Evolutionary conservation across 2,797 vertebrate genomes (phyloP).

Genomic region (Eurystomus glaucurus): DNA sequence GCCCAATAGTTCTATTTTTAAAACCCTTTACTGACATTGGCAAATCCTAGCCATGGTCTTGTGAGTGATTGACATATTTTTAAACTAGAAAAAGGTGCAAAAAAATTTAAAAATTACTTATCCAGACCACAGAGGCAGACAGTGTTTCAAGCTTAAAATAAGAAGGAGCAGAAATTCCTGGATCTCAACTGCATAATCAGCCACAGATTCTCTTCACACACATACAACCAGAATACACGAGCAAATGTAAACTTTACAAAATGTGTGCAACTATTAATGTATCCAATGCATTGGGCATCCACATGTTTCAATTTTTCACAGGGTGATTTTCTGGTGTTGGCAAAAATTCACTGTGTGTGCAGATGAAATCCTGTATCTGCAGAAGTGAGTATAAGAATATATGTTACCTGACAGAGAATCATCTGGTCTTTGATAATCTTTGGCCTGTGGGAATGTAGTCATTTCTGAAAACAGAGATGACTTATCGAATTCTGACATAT

Average conservation of each 20-base stretch:
- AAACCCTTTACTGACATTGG: not conserved
- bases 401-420: not conserved
- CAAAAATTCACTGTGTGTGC: not conserved
- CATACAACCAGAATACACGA: not conserved
- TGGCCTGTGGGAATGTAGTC: not conserved
- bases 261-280: not conserved
- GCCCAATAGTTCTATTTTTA: conserved; percentile 11
- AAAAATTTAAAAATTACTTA: not conserved
- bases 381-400: not conserved
- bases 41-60: not conserved
- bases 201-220: not conserved
- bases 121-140: not conserved
- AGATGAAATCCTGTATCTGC: not conserved
- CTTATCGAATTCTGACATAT: not conserved
- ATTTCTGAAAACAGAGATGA: not conserved
- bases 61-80: not conserved
- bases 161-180: not conserved
- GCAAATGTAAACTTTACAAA: not conserved
- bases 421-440: not conserved
- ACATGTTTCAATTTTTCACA: not conserved
- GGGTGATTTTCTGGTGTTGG: not conserved
- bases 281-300: not conserved
- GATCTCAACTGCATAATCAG: not conserved
- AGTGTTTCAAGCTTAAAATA: conserved; percentile 30
- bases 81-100: not conserved